Evolutionary conservation across 2,797 vertebrate genomes (phyloP).

Genomic region (Clarias laeviceps): DNA sequence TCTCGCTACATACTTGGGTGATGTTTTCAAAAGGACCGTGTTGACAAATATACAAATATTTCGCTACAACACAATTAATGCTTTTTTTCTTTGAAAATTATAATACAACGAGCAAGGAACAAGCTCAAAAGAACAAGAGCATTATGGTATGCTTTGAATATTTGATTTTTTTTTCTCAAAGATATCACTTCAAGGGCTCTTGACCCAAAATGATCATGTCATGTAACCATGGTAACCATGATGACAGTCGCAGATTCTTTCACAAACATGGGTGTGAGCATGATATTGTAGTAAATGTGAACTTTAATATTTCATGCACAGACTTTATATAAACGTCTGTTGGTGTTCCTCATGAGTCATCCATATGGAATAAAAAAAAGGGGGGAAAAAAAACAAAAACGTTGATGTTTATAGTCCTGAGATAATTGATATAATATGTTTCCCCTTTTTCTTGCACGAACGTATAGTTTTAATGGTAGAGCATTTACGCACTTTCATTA

Average conservation of each 20-base stretch:
- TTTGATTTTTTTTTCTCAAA: conserved; percentile 13
- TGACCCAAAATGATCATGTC: conserved; percentile 48
- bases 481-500: conserved; percentile 52
- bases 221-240: conserved; percentile 37
- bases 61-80: conserved; percentile 68
- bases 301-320: neutral
- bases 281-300: conserved; percentile 6
- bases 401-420: conserved; percentile 19
- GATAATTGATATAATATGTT: conserved; percentile 41
- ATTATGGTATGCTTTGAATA: conserved; percentile 26
- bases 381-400: neutral
- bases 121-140: conserved; percentile 21
- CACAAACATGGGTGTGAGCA: conserved; percentile 25
- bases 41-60: conserved; percentile 82
- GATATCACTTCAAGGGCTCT: conserved; percentile 40
- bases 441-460: conserved; percentile 13
- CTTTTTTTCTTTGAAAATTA: conserved; percentile 45
- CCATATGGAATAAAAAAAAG: neutral
- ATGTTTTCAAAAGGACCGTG: conserved; percentile 69
- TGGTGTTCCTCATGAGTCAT: conserved; percentile 21
- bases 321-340: conserved; percentile 12
- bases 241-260: conserved; percentile 47
- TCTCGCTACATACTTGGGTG: conserved; percentile 69
- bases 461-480: conserved; percentile 64
- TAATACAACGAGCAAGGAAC: neutral